Base-by-base conservation (phyloP, 2,113 vertebrate species). In the Andinoacara biseriatus region DNA sequence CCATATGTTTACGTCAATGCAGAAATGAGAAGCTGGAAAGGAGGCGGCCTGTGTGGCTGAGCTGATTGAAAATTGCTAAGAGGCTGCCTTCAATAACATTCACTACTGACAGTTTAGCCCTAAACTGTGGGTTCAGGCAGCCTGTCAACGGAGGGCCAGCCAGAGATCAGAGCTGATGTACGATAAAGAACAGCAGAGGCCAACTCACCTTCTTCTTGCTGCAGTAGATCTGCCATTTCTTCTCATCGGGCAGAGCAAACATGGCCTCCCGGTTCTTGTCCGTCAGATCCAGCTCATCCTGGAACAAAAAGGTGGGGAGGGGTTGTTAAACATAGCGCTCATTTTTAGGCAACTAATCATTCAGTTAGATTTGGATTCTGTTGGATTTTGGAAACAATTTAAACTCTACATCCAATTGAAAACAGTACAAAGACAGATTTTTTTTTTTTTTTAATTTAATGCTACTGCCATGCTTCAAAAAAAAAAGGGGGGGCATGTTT, bases 171-270 rank as follows among this genome's bases (percentile, higher is more conserved):
- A 81, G 62, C 81, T 15, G 79, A 65, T 56, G 81, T 31, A 54
- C 3, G 24, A 75, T 84, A 49, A 43, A 87, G 75, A 5, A 56
- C 14, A 11, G 43, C 20, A 56, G 38, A 80, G 67, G 33, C 5
- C 20, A 13, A 87, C 93, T 65, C 88, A 99, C 98, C 97, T 99
- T 99, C 90, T 98, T 99, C 94, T 99, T 99, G 96, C 97, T 99
- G 97, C 98, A 99, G 91, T 99, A 99, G 89, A 99, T 99, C 94
- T 99, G 98, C 98, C 98, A 99, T 96, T 99, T 99, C 95, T 99
- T 99, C 96, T 99, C 98, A 2, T 97, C 96, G 0, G 98, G 97
- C 88, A 99, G 95, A 29, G 98, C 98, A 82, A 99, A 99, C 96
- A 99, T 98, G 74, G 98, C 98, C 93, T 98, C 98, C 86, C 98